These are phyloP conservation scores for Spatulosminthurus flaviceps DNA, from an alignment of 2,888 invertebrate genomes.

Conservation along the genomic window DNA sequence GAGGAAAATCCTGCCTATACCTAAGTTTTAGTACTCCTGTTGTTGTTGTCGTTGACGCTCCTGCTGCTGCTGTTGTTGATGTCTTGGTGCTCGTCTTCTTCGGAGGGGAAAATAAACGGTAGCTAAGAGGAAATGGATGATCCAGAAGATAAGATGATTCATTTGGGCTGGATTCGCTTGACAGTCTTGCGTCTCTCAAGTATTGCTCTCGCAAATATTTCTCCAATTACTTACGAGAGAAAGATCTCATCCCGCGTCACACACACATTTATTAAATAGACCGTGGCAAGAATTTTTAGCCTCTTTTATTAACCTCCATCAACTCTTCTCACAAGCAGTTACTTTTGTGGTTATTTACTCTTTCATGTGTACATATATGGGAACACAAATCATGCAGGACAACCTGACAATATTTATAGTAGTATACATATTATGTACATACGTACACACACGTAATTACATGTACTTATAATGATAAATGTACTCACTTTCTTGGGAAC, in stretches of 20 bases:
- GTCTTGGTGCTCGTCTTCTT: no score
- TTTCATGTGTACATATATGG: no score
- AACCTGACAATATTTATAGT: no score
- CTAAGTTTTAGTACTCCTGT: background rate
- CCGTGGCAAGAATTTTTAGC: slow-evolving; percentile 25
- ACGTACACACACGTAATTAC: no score
- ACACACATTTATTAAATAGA: slow-evolving; percentile 13
- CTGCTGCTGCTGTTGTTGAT: no score
- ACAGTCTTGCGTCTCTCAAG: slow-evolving; percentile 30
- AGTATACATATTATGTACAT: no score
- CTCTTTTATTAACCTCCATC: background rate
- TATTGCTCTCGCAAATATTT: slow-evolving; percentile 32
- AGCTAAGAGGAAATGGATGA: slow-evolving; percentile 37
- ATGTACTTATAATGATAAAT: no score
- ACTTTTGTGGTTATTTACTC: background rate
- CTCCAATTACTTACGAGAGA: slow-evolving; percentile 28
- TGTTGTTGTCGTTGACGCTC: background rate
- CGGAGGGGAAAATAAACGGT: background rate
- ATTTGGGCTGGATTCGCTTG: slow-evolving; percentile 32
- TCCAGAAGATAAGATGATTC: slow-evolving; percentile 33
- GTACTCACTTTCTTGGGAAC: no score
- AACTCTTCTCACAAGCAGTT: background rate
- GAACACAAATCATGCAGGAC: no score
- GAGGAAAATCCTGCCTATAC: background rate
- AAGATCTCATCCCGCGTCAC: background rate